These are phyloP conservation scores for Pseudochromis fuscus DNA, from an alignment of 2,797 vertebrate genomes.

Conservation along the genomic window DNA sequence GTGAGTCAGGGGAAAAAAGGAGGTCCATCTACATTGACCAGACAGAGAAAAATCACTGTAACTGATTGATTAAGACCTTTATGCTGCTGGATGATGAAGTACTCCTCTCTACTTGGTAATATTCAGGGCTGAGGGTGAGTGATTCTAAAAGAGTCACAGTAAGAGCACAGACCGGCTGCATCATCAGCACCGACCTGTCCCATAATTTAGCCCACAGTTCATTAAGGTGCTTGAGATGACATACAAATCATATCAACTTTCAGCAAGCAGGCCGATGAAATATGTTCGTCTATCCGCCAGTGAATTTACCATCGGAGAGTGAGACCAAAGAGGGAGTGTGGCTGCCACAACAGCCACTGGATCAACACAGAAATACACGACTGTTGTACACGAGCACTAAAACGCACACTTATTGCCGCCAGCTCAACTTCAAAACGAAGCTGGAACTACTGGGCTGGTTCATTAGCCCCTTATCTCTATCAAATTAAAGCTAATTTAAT, in stretches of 20 bases:
- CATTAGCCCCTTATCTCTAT: constrained; percentile 78
- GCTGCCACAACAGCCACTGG: constrained; percentile 55
- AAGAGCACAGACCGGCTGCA: constrained; percentile 76
- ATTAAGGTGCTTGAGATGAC: constrained; percentile 67
- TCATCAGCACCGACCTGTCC: constrained; percentile 76
- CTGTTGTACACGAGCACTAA: constrained; percentile 30
- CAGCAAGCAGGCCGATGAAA: constrained; percentile 45
- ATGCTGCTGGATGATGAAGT: constrained; percentile 71
- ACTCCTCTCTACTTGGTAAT: constrained; percentile 46
- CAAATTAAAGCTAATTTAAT: constrained; percentile 83
- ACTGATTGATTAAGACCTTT: constrained; percentile 72
- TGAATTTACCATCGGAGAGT: constrained; percentile 51
- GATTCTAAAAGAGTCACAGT: constrained; percentile 73
- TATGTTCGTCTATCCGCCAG: constrained; percentile 56
- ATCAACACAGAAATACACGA: constrained; percentile 35
- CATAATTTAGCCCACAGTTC: constrained; percentile 76
- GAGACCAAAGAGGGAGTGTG: constrained; percentile 6
- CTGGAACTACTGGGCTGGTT: constrained; percentile 69
- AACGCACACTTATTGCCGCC: constrained; percentile 41
- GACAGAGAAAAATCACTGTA: constrained; percentile 57
- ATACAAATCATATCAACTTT: constrained; percentile 77
- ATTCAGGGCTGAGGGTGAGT: constrained; percentile 62
- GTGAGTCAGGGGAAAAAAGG: constrained; percentile 41
- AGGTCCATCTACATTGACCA: constrained; percentile 58
- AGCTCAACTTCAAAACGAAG: constrained; percentile 78